phyloP scores from a whole-genome alignment of 2,888 invertebrate genomes.

The Axea sp. region DNA sequence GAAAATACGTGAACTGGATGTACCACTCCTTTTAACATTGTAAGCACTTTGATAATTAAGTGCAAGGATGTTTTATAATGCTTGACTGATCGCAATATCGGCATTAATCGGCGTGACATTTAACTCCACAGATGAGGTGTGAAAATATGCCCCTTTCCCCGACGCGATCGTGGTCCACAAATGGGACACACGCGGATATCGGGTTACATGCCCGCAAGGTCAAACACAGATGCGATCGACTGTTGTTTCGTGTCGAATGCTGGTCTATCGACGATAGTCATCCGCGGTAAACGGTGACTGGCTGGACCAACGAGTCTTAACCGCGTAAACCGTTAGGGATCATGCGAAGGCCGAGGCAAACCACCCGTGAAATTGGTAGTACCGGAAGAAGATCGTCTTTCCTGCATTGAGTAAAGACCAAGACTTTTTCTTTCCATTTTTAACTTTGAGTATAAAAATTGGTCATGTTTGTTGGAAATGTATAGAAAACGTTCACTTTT shows the following conservation, averaged over 20 bases:
- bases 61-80: slow-evolving; percentile 32
- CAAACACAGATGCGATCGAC: slow-evolving; percentile 18
- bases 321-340: slow-evolving; percentile 21
- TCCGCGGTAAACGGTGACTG: not conserved
- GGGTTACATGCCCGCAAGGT: slow-evolving; percentile 20
- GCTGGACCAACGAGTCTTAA: not conserved
- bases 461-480: no score
- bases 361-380: slow-evolving; percentile 23
- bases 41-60: slow-evolving; percentile 27
- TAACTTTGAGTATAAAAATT: no score
- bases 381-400: slow-evolving; percentile 19
- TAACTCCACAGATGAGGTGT: slow-evolving; percentile 9
- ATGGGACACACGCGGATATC: slow-evolving; percentile 22
- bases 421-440: no score
- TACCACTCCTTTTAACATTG: slow-evolving; percentile 25
- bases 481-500: no score
- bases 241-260: not conserved
- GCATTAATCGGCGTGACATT: slow-evolving; percentile 22
- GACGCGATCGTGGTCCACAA: not conserved
- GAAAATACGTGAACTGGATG: slow-evolving; percentile 6
- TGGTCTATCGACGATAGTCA: slow-evolving; percentile 1
- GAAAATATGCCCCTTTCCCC: slow-evolving; percentile 12
- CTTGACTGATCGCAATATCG: slow-evolving; percentile 12
- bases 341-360: slow-evolving; percentile 22
- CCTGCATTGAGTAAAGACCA: no score